Percentiles rank a stretch among this genome's conserved stretches.
These are phyloP conservation scores for Ecliptopera silaceata DNA, from an alignment of 2,888 invertebrate species.

Conservation along the genomic window DNA sequence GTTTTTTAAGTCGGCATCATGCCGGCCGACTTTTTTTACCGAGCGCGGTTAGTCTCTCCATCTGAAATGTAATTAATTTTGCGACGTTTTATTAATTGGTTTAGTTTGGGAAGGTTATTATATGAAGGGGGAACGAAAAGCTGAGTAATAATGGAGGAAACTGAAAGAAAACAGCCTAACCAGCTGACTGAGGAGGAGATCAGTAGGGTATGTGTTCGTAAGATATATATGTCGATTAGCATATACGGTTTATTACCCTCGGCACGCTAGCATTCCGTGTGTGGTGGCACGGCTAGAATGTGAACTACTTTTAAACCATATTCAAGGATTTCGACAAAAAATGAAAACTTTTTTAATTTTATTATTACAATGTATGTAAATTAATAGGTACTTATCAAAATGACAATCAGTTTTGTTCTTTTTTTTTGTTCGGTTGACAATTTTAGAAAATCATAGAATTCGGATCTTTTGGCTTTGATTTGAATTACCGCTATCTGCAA, in stretches of 20 bases:
- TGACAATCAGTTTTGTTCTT: no score
- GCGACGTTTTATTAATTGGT: conserved; percentile 42
- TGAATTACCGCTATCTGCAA: no score
- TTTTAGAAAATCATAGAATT: no score
- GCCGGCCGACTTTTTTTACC: conserved; percentile 68
- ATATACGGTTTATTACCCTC: neutral
- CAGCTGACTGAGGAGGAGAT: conserved; percentile 75
- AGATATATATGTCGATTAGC: conserved; percentile 12
- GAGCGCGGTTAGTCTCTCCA: conserved; percentile 40
- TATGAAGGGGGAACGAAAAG: conserved; percentile 10
- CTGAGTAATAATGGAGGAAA: conserved; percentile 53
- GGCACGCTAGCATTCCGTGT: conserved; percentile 20
- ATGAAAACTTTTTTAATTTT: no score
- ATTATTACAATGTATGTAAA: no score
- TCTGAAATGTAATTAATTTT: conserved; percentile 43
- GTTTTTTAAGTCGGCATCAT: conserved; percentile 75
- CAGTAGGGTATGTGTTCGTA: conserved; percentile 60
- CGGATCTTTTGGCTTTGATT: no score
- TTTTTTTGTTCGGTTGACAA: no score
- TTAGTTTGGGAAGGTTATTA: conserved; percentile 26
- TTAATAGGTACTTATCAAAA: no score
- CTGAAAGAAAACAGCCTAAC: conserved; percentile 55
- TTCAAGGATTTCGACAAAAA: neutral
- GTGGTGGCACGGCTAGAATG: conserved; percentile 7
- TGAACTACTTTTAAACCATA: neutral